Evolutionary conservation across 2,888 invertebrate genomes (phyloP), one percentile per base, ranked within the genome.

Genomic region (Synanthedon formicaeformis): DNA sequence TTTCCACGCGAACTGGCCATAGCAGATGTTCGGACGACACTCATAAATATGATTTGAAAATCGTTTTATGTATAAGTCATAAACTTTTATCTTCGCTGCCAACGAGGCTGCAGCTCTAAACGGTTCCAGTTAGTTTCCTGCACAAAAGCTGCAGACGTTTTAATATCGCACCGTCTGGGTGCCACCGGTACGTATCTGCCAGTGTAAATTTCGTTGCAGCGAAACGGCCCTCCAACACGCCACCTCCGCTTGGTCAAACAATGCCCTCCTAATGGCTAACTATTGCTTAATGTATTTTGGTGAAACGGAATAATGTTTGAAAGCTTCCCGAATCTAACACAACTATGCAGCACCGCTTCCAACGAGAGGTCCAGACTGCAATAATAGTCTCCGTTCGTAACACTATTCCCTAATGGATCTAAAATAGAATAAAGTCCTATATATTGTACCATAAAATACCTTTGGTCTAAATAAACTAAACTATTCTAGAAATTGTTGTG

Each of bases 31-130:
- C 73, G 69, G 75, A 75, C 69, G 77, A 76, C 75, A 74, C 75
- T 77, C 80, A 75, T 85, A 87, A 87, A 85, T 86, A 86, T 86
- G 81, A 87, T 85, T 86, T 84, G 81, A 85, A 81, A 85, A 86
- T 85, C 81, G 84, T 82, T 86, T 85, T 84, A 85, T 84, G 83
- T 86, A 82, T 83, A 81, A 81, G 77, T 78, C 82, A 80, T 87
- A 85, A 87, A 87, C 76, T 87, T 87, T 87, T 87, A 87, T 87
- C 83, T 81, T 66, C 74, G 63, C 66, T 65, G 67, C 63, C 61
- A 59, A 62, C 72, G 72, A 71, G 72, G 76, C 69, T 72, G 72
- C 68, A 64, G 66, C 60, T 73, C 71, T 76, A 75, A 79, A 76
- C 75, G 77, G 69, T 78, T 67, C 70, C 77, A 76, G 75, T 79